phyloP scores from a whole-genome alignment of 2,888 invertebrate genomes.

The Conomelus anceps region DNA sequence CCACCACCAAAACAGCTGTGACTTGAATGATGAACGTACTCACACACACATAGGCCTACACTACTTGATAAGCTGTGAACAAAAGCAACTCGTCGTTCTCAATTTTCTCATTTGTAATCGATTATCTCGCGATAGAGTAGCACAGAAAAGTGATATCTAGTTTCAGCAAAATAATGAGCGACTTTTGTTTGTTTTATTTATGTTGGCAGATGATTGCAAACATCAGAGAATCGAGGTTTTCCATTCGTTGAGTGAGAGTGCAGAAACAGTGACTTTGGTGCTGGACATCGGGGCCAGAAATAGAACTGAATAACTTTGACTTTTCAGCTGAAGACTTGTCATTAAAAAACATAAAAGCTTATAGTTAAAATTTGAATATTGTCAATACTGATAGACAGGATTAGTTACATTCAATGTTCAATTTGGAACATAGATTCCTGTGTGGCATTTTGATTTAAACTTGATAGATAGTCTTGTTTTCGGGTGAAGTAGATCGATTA shows the following conservation, averaged over 20 bases:
- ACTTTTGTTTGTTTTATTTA: background rate
- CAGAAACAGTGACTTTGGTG: background rate
- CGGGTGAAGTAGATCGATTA: background rate
- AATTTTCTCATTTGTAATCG: background rate
- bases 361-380: too few relatives aligned
- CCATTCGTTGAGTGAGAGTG: background rate
- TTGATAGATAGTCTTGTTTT: too few relatives aligned
- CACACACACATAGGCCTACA: background rate
- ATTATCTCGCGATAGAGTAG: background rate
- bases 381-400: background rate
- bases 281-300: background rate
- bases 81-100: background rate
- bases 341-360: too few relatives aligned
- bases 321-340: background rate
- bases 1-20: background rate
- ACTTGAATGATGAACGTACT: background rate
- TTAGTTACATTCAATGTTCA: background rate
- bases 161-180: background rate
- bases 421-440: background rate
- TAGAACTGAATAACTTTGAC: background rate
- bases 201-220: background rate
- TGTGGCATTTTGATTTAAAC: background rate
- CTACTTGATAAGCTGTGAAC: background rate
- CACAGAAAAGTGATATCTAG: background rate
- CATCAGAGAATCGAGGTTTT: background rate